These are phyloP conservation scores for Mus minutoides DNA, from an alignment of 2,797 vertebrate species.

Conservation along the genomic window DNA sequence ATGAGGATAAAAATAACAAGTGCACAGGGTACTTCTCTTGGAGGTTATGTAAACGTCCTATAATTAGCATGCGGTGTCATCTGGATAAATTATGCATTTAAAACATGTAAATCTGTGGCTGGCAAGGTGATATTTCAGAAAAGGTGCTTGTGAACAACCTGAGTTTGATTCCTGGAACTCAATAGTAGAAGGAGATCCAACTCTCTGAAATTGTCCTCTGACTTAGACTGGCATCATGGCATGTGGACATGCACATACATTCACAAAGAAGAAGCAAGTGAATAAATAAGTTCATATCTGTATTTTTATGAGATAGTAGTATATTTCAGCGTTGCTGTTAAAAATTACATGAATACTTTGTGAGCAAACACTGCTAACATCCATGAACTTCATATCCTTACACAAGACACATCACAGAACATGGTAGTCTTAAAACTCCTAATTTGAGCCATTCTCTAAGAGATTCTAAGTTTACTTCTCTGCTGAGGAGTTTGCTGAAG, in stretches of 20 bases:
- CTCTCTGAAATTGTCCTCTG: background rate
- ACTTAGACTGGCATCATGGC: background rate
- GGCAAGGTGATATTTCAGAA: background rate
- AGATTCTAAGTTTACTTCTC: background rate
- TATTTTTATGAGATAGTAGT: slow-evolving; percentile 2
- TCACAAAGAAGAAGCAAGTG: background rate
- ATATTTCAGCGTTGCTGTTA: background rate
- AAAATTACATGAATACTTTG: background rate
- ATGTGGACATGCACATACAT: background rate
- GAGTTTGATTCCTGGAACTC: background rate
- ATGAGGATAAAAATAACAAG: background rate
- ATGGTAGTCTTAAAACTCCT: background rate
- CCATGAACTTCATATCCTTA: background rate
- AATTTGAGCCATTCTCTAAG: background rate
- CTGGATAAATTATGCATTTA: background rate
- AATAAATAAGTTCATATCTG: background rate
- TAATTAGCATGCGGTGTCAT: background rate
- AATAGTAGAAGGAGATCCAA: background rate
- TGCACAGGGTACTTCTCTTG: background rate
- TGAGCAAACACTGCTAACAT: background rate
- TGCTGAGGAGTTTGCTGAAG: background rate
- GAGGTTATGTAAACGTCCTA: background rate
- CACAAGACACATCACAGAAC: background rate
- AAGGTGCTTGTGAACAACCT: background rate
- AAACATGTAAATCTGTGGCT: background rate